Evolutionary conservation across 2,113 vertebrate species (phyloP).

Genomic region (Vireo altiloquus): DNA sequence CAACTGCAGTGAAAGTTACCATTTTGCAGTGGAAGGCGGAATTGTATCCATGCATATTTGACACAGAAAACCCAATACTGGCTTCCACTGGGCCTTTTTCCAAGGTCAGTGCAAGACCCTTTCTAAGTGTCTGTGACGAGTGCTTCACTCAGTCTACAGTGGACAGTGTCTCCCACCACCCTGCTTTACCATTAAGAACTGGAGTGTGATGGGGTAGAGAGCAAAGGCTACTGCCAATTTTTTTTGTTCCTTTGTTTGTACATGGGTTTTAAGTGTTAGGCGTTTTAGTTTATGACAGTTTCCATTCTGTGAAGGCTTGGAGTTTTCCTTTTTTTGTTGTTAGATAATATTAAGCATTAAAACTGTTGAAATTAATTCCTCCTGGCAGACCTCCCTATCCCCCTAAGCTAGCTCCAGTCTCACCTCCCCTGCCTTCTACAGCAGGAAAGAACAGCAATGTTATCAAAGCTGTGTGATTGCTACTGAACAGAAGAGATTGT

Average conservation of each 20-base stretch:
- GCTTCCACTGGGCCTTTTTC: neutral
- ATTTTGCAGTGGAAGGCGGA: neutral
- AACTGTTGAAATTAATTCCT: neutral
- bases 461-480: neutral
- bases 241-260: neutral
- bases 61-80: neutral
- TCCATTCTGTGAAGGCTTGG: neutral
- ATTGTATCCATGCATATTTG: slow-evolving; percentile 6
- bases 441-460: neutral
- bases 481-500: neutral
- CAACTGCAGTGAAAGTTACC: neutral
- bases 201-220: neutral
- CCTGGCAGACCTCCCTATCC: neutral
- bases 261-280: neutral
- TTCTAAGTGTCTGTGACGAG: neutral
- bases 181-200: neutral
- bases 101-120: neutral
- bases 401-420: neutral
- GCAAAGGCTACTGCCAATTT: neutral
- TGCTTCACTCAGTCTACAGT: neutral
- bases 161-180: neutral
- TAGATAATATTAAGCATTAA: neutral
- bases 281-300: neutral
- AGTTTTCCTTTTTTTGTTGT: neutral
- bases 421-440: neutral